Base-by-base conservation (phyloP, 2,888 invertebrate genomes). In the Phengaris alcon region DNA sequence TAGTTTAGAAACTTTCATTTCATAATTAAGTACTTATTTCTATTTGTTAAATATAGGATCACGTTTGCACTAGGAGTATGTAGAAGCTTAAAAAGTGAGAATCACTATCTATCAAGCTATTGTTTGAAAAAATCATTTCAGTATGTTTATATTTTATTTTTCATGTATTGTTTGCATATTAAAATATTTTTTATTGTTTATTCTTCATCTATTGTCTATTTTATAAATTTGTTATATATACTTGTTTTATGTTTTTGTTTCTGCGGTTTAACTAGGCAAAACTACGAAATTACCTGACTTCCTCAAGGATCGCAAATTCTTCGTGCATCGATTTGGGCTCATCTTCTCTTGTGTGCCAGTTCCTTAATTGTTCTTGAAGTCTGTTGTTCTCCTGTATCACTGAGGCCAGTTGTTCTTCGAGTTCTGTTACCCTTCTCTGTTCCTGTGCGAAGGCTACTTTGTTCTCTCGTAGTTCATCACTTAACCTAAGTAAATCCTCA, bases 321-420 rank as follows among this genome's bases (percentile, higher is more conserved):
- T 97, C 97, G 81, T 97, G 97, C 89, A 97, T 95, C 75, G 95
- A 96, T 86, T 96, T 97, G 86, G 97, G 96, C 84, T 97, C 96
- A 80, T 96, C 96, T 74, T 96, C 96, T 84, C 93, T 88, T 80
- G 94, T 95, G 79, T 94, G 94, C 90, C 95, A 94, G 80, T 95
- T 94, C 80, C 94, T 93, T 78, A 97, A 86, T 82, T 96, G 96
- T 76, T 96, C 96, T 81, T 96, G 96, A 80, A 97, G 88, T 80
- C 95, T 93, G 78, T 95, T 94, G 84, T 96, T 96, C 82, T 97
- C 96, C 85, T 96, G 95, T 44, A 96, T 90, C 84, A 96, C 90
- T 7, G 95, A 94, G 51, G 96, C 94, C 77, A 97, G 86, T 85
- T 97, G 97, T 83, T 97, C 97, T 82, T 97, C 96, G 74, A 97